Evolutionary conservation across 2,113 vertebrate genomes (phyloP).

Genomic region (Laticauda laticaudata): DNA sequence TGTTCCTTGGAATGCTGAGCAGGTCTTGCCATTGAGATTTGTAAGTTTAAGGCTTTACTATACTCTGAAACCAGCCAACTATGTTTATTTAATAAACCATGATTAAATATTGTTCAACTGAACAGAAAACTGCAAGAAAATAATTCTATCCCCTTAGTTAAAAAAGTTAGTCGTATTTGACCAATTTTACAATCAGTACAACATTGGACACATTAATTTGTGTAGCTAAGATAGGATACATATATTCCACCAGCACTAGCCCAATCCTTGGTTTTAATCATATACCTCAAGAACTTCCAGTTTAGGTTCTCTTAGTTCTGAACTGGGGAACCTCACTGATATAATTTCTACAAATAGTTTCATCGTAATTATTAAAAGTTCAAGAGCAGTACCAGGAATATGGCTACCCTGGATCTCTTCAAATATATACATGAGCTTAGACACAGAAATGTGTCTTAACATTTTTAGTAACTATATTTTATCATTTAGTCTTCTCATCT

Average conservation of each 20-base stretch:
- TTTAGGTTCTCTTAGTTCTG: neutral
- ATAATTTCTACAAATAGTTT: neutral
- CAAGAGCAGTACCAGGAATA: neutral
- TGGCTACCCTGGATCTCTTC: neutral
- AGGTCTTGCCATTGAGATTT: neutral
- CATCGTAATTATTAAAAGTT: neutral
- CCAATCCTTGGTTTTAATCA: neutral
- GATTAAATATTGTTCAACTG: neutral
- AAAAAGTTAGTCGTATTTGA: neutral
- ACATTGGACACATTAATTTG: neutral
- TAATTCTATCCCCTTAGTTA: neutral
- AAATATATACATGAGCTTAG: neutral
- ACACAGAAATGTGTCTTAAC: neutral
- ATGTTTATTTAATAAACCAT: neutral
- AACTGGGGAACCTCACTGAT: neutral
- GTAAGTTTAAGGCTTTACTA: neutral
- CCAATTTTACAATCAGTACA: neutral
- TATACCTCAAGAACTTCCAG: neutral
- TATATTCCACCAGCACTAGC: neutral
- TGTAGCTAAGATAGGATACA: neutral
- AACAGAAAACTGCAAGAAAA: neutral
- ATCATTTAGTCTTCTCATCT: neutral
- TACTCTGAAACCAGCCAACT: neutral
- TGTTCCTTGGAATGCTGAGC: neutral
- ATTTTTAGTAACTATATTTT: neutral